Percentiles rank a stretch among this genome's conserved stretches.
Evolutionary conservation across 1,140 invertebrate genomes (phyloP).

Genomic region (Phymastichus coffea): DNA sequence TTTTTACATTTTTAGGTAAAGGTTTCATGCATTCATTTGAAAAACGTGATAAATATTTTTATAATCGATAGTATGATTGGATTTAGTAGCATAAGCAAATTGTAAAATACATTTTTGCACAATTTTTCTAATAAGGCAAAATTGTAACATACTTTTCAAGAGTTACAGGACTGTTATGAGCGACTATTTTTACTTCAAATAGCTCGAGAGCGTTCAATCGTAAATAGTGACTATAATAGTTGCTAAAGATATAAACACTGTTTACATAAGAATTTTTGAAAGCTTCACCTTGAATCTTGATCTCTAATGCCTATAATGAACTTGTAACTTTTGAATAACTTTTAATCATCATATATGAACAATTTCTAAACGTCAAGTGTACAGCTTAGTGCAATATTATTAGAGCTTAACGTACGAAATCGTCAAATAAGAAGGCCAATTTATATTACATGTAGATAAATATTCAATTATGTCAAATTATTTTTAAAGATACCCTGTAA

Average conservation of each 20-base stretch:
- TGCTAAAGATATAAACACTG: no score
- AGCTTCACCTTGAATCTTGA: no score
- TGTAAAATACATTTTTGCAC: slow-evolving; percentile 13
- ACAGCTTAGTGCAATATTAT: slow-evolving; percentile 26
- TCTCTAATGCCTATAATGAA: no score
- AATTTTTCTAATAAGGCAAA: no score
- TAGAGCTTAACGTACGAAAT: slow-evolving; percentile 1
- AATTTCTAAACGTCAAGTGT: slow-evolving; percentile 6
- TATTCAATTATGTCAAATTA: slow-evolving; percentile 1
- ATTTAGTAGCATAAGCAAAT: slow-evolving; percentile 2
- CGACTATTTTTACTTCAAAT: no score
- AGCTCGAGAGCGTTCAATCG: no score
- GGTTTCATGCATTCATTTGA: not conserved
- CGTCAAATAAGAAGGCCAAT: slow-evolving; percentile 3
- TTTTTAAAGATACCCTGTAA: slow-evolving; percentile 2
- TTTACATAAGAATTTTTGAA: no score
- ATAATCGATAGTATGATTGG: slow-evolving; percentile 8
- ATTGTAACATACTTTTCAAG: no score
- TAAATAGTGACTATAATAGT: no score
- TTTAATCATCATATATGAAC: no score
- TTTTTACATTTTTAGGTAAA: slow-evolving; percentile 8
- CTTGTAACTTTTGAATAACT: no score
- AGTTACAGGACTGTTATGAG: no score
- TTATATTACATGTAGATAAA: slow-evolving; percentile 7
- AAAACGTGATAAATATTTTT: slow-evolving; percentile 8